phyloP scores from a whole-genome alignment of 2,113 vertebrate species.

The Puntigrus tetrazona region DNA sequence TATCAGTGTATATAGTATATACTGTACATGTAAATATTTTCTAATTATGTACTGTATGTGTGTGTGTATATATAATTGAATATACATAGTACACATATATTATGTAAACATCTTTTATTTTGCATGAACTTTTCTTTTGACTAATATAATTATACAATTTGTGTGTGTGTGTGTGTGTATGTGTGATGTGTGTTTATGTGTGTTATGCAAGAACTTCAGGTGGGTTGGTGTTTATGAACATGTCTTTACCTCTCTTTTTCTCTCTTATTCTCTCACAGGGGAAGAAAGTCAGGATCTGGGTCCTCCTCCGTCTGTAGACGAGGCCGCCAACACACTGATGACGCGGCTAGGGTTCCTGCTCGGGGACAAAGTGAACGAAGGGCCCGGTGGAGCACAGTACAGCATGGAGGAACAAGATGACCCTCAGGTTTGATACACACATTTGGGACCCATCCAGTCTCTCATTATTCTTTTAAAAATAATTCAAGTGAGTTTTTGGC shows the following conservation, averaged over 20 bases:
- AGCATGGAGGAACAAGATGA: constrained; percentile 85
- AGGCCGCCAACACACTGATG: constrained; percentile 96
- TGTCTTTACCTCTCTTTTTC: neutral
- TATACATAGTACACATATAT: no score
- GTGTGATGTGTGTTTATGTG: no score
- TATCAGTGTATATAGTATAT: no score
- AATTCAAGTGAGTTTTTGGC: neutral
- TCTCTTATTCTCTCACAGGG: constrained; percentile 28
- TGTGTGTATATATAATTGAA: no score
- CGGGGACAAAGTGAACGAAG: constrained; percentile 85
- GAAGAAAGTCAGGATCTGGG: constrained; percentile 82
- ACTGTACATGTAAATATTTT: no score
- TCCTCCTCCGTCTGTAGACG: constrained; percentile 92
- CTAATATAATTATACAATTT: no score
- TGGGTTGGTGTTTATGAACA: neutral
- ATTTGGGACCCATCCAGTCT: neutral
- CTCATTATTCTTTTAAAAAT: neutral
- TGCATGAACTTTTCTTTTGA: no score
- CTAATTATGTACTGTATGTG: no score
- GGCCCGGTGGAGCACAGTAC: constrained; percentile 81
- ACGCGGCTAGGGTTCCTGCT: constrained; percentile 94
- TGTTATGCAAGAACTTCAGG: no score
- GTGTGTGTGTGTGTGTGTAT: no score
- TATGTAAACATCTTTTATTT: no score
- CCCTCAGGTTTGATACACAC: constrained; percentile 75